Conservation (phyloP, 2,888 invertebrate genomes). For the Sinelater perroti region DNA sequence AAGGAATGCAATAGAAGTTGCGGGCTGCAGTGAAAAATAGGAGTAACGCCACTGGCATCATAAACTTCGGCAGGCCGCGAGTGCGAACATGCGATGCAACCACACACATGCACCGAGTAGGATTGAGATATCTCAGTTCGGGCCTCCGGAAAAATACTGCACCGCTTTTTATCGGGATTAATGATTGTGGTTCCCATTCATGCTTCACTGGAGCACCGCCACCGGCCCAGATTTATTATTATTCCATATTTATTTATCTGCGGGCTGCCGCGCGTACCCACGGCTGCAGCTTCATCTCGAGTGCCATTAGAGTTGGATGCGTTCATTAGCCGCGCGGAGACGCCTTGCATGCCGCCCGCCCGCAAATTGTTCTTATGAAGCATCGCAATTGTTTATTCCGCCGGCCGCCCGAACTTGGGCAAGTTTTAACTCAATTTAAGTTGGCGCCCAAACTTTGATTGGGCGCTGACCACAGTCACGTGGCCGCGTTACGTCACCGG, state of each 20-base stretch:
- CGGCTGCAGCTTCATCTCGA: neutral
- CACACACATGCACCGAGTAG: conserved; percentile 45
- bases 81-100: conserved; percentile 51
- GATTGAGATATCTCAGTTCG: conserved; percentile 56
- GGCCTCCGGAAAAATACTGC: conserved; percentile 52
- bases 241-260: conserved; percentile 49
- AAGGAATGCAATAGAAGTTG: too few relatives aligned
- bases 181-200: conserved; percentile 57
- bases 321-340: neutral
- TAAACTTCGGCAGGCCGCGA: conserved; percentile 45
- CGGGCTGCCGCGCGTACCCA: conserved; percentile 32
- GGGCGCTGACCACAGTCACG: conserved; percentile 54
- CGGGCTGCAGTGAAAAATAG: neutral
- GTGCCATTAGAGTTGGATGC: neutral
- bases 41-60: conserved; percentile 43
- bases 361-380: conserved; percentile 24
- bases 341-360: conserved; percentile 6
- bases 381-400: conserved; percentile 27
- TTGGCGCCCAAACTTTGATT: conserved; percentile 61
- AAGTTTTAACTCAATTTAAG: conserved; percentile 43
- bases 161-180: conserved; percentile 54
- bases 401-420: conserved; percentile 14
- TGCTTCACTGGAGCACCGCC: conserved; percentile 55
- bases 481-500: conserved; percentile 58
- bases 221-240: conserved; percentile 50